Conservation (phyloP, 2,113 vertebrate species). For the Lichenostomus cassidix region DNA sequence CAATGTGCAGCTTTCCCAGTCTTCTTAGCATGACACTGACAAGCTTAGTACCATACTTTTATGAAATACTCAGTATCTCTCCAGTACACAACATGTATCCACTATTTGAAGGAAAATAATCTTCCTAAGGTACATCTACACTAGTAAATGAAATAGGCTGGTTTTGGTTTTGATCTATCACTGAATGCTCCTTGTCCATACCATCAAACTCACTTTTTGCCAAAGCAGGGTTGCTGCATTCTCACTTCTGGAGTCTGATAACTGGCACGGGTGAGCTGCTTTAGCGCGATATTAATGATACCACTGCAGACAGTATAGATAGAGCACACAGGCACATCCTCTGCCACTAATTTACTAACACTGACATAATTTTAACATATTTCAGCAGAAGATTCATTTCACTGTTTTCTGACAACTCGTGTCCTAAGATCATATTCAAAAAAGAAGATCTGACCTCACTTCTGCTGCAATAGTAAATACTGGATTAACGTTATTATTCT, state of each 20-base stretch:
- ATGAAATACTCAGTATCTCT: neutral
- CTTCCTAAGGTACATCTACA: neutral
- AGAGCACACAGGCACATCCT: neutral
- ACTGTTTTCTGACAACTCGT: neutral
- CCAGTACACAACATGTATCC: neutral
- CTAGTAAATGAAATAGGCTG: neutral
- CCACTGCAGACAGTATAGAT: too few relatives aligned
- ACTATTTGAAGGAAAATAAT: neutral
- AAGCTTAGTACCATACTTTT: neutral
- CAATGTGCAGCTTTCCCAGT: neutral
- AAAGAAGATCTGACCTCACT: neutral
- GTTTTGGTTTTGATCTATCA: neutral
- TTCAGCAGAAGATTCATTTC: neutral
- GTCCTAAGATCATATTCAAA: neutral
- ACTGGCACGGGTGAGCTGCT: neutral
- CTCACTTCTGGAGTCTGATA: neutral
- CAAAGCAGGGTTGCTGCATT: neutral
- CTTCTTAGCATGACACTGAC: neutral
- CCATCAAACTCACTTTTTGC: neutral
- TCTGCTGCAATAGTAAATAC: neutral
- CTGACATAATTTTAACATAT: neutral
- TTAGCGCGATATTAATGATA: neutral
- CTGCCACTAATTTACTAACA: neutral
- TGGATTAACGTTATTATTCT: neutral
- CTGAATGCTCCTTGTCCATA: neutral